These are phyloP conservation scores for Drosophila tripunctata DNA, from an alignment of 2,888 invertebrate genomes.

Conservation along the genomic window DNA sequence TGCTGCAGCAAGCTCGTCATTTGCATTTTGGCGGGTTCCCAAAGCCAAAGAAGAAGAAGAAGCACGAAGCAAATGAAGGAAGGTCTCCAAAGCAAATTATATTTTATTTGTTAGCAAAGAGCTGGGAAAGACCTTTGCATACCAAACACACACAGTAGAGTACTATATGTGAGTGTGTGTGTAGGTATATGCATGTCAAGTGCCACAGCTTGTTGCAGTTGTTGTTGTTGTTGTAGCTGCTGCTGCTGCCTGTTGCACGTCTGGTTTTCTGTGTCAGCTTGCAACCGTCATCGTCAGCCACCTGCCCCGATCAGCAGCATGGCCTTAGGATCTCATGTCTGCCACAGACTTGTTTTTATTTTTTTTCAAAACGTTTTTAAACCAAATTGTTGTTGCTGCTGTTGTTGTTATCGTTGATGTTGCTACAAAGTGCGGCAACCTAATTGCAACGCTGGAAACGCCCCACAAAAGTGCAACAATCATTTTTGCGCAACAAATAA, in stretches of 20 bases:
- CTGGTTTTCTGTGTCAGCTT: slow-evolving; percentile 63
- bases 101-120: slow-evolving; percentile 57
- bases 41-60: not conserved
- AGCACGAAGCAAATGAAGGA: not conserved
- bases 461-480: slow-evolving; percentile 34
- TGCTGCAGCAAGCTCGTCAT: slow-evolving; percentile 50
- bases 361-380: slow-evolving; percentile 9
- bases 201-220: slow-evolving; percentile 40
- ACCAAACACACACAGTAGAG: no score
- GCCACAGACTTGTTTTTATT: slow-evolving; percentile 55
- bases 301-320: slow-evolving; percentile 70
- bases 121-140: slow-evolving; percentile 78
- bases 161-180: no score
- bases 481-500: slow-evolving; percentile 57
- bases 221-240: slow-evolving; percentile 39
- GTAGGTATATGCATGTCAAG: slow-evolving; percentile 77
- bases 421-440: slow-evolving; percentile 35
- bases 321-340: slow-evolving; percentile 72
- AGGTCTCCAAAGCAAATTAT: slow-evolving; percentile 43
- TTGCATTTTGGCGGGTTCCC: slow-evolving; percentile 73
- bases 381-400: not conserved
- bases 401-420: not conserved
- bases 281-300: slow-evolving; percentile 67
- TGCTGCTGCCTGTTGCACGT: slow-evolving; percentile 45
- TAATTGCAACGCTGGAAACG: slow-evolving; percentile 53